A percentile compares a stretch with the other conserved stretches of the same genome.
These are phyloP conservation scores for Acipenser transmontanus DNA, from an alignment of 2,797 vertebrate species.

Conservation along the genomic window DNA sequence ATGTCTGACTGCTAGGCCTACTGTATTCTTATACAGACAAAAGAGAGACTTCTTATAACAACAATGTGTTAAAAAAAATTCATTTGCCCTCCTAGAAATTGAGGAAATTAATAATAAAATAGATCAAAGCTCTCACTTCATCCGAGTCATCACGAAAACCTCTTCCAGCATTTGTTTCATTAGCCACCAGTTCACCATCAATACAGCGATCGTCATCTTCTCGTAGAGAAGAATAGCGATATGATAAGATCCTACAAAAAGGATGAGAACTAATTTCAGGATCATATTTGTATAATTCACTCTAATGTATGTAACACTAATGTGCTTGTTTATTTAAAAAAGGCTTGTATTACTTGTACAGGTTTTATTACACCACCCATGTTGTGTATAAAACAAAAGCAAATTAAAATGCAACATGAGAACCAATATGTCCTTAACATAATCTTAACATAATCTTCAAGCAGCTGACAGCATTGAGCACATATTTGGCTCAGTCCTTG, in stretches of 20 bases:
- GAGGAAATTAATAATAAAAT: neutral
- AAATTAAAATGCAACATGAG: no score
- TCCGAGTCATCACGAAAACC: slow-evolving; percentile 54
- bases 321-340: neutral
- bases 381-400: neutral
- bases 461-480: no score
- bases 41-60: no score
- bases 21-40: no score
- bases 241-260: slow-evolving; percentile 44
- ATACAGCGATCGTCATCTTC: slow-evolving; percentile 45
- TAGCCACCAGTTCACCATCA: slow-evolving; percentile 35
- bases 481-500: no score
- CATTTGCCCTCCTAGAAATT: no score
- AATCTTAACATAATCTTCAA: no score
- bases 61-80: no score
- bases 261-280: neutral
- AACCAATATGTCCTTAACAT: no score
- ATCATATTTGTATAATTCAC: neutral
- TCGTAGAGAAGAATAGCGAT: slow-evolving; percentile 60
- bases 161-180: slow-evolving; percentile 41
- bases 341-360: neutral
- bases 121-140: slow-evolving; percentile 38
- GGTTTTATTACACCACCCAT: neutral
- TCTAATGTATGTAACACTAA: neutral
- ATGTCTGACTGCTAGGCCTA: no score